Evolutionary conservation across 2,888 invertebrate species (phyloP).

Genomic region (Agonopterix heracliana): DNA sequence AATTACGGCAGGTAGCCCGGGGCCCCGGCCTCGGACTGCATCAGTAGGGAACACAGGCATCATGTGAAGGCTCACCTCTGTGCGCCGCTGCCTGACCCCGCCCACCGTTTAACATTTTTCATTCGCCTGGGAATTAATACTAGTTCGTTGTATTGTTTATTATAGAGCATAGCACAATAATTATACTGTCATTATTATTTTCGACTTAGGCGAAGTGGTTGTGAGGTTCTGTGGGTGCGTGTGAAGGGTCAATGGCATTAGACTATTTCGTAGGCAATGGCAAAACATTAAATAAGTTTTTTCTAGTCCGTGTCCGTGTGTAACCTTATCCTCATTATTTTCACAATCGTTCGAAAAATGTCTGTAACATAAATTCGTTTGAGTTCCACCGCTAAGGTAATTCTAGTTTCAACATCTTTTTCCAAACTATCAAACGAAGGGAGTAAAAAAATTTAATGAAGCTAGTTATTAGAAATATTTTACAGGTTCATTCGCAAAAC

Average conservation of each 20-base stretch:
- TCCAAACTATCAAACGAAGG: too few species aligned
- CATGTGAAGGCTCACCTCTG: conserved; percentile 54
- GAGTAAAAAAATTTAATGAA: too few species aligned
- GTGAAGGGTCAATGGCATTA: conserved; percentile 18
- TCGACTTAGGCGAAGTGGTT: conserved; percentile 21
- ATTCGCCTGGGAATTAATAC: conserved; percentile 60
- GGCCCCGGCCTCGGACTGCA: conserved; percentile 27
- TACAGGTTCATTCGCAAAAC: neutral
- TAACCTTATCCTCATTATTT: too few species aligned
- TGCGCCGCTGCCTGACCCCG: conserved; percentile 35
- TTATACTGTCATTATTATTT: conserved; percentile 56
- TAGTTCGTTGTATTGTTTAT: conserved; percentile 64
- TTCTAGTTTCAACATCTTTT: too few species aligned
- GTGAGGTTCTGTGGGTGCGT: conserved; percentile 4
- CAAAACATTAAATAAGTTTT: too few species aligned
- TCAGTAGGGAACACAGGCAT: conserved; percentile 31
- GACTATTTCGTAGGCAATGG: neutral
- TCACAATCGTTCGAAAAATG: too few species aligned
- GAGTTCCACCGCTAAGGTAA: too few species aligned
- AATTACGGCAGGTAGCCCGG: conserved; percentile 74
- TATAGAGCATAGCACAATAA: conserved; percentile 44
- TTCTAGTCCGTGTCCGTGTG: too few species aligned
- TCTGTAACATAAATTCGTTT: too few species aligned
- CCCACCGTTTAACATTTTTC: conserved; percentile 73
- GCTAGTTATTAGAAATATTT: too few species aligned